Percentiles rank a stretch among this genome's conserved stretches.
phyloP scores from a whole-genome alignment of 2,113 vertebrate genomes.

The Lagopus leucura region DNA sequence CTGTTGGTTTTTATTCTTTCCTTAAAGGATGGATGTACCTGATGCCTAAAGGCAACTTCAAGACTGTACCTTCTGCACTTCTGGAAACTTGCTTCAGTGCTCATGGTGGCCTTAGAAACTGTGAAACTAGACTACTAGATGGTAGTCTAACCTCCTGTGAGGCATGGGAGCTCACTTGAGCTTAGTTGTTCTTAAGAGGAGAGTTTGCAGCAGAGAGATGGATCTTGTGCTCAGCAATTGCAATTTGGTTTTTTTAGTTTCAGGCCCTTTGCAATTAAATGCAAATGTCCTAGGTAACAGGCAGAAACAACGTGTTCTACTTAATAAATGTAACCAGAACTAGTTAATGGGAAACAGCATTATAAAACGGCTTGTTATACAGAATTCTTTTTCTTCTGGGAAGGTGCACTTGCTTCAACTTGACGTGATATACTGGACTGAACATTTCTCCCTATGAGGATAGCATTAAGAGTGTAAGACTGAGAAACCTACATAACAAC shows the following conservation, averaged over 20 bases:
- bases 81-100: fast-evolving
- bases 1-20: not conserved
- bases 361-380: not conserved
- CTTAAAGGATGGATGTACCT: not conserved
- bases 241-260: not conserved
- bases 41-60: not conserved
- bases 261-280: not conserved
- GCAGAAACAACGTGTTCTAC: not conserved
- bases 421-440: not conserved
- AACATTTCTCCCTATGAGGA: fast-evolving
- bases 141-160: not conserved
- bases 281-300: not conserved
- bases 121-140: too few species aligned
- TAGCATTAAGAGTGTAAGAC: not conserved
- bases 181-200: not conserved
- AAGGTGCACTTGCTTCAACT: fast-evolving
- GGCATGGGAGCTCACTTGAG: not conserved
- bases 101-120: not conserved
- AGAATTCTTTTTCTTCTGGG: not conserved
- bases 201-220: not conserved
- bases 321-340: not conserved
- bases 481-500: not conserved
- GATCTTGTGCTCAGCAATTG: fast-evolving
- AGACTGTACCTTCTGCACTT: not conserved
- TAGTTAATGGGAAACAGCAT: not conserved